Base-by-base conservation (phyloP, 2,888 invertebrate genomes). In the Ametastegia equiseti region DNA sequence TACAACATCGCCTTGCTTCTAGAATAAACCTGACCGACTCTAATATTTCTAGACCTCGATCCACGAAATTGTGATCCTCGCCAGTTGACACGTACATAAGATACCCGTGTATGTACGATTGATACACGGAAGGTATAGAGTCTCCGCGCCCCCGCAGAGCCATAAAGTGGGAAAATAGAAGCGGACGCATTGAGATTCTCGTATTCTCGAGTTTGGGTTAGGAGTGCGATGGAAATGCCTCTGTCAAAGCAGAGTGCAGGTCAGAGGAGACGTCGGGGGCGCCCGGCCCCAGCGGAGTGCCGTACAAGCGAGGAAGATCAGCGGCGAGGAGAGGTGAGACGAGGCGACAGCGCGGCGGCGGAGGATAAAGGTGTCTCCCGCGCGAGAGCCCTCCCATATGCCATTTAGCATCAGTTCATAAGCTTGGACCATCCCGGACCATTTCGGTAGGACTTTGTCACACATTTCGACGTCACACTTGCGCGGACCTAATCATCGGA, bases 321-420 rank as follows among this genome's bases (percentile, higher is more conserved):
- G 30, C n/a, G 75, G 27, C 45, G 71, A 45, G 54, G 79, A 33
- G 45, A 78, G 39, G 80, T 65, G 81, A 82, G 69, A 81, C 75
- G 81, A 65, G 65, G 71, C 83, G 69, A 63, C 81, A 3, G 79
- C 57, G 79, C 57, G 69, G 63, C 39, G 71, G 80, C 39, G 81
- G 79, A 88, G 88, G 88, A 90, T 90, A 90, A 90, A 90, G 88
- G 88, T 88, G 89, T 89, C 89, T 88, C 86, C 87, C 87, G 87
- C 86, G 86, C 86, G 87, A 84, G 86, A 87, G 84, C 86, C 83
- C 86, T 87, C 87, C 87, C 90, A 90, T 88, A 90, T 88, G 87
- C 86, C 87, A 86, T 87, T 87, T 88, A 88, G 87, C 88, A 79
- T 81, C 78, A 36, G 78, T 54, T 78, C 78, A 78, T 78, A 63